These are phyloP conservation scores for Phasianus colchicus DNA, from an alignment of 2,113 vertebrate genomes.

Conservation along the genomic window DNA sequence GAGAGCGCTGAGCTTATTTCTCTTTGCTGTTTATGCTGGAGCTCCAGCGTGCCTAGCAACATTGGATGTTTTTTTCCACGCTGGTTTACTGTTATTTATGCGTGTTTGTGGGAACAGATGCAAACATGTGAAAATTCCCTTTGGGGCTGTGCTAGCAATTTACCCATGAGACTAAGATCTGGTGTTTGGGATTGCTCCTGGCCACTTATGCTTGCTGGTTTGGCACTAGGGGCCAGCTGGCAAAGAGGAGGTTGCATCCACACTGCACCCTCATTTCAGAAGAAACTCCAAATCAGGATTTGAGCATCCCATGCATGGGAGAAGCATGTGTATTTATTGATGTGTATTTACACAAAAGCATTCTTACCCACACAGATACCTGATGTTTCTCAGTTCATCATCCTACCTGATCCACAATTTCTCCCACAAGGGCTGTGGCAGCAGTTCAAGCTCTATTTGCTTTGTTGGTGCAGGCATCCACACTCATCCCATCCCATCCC, in stretches of 20 bases:
- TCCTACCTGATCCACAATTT: background rate
- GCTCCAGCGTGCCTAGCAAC: constrained; percentile 16
- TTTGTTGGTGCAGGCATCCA: background rate
- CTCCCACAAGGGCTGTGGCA: background rate
- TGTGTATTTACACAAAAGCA: background rate
- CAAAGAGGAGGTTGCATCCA: background rate
- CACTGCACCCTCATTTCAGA: background rate
- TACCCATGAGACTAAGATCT: background rate
- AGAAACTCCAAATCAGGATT: background rate
- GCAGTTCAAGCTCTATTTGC: background rate
- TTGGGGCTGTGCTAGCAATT: background rate
- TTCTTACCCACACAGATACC: background rate
- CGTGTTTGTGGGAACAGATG: background rate
- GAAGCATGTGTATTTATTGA: background rate
- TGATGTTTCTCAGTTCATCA: background rate
- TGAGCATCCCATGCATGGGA: background rate
- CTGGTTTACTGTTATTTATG: constrained; percentile 20
- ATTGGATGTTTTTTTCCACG: background rate
- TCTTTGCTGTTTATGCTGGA: constrained; percentile 11
- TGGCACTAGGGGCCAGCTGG: too few relatives aligned
- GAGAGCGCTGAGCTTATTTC: background rate
- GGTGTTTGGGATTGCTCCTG: background rate
- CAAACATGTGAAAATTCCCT: background rate
- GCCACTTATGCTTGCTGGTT: background rate
- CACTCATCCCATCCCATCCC: background rate